A percentile compares a stretch with the other conserved stretches of the same genome.
Conservation (phyloP, 2,113 vertebrate genomes). For the Pampusana beccarii region DNA sequence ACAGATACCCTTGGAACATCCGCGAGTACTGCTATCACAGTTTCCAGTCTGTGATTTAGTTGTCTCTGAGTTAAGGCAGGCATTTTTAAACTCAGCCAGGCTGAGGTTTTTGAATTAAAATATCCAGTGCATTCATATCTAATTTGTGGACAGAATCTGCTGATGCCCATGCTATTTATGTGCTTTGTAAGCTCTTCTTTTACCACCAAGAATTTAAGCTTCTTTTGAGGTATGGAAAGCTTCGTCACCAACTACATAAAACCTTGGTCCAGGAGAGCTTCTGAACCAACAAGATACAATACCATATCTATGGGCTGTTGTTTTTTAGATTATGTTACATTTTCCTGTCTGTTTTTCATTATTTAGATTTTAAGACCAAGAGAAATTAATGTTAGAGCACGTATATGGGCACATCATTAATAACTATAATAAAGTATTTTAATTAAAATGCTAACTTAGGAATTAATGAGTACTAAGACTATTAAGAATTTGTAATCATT, state of each 20-base stretch:
- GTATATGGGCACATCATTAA: not conserved
- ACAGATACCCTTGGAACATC: constrained; percentile 65
- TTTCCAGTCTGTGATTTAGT: constrained; percentile 75
- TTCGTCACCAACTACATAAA: constrained; percentile 40
- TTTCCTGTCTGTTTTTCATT: not conserved
- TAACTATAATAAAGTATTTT: not conserved
- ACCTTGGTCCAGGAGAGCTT: not conserved
- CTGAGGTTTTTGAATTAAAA: constrained; percentile 71
- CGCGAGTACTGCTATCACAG: constrained; percentile 50
- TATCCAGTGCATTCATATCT: constrained; percentile 54
- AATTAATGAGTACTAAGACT: not conserved
- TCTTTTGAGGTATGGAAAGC: constrained; percentile 43
- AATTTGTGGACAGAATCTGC: constrained; percentile 77
- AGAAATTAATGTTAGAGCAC: not conserved
- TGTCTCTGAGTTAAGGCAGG: constrained; percentile 41
- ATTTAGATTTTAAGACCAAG: not conserved
- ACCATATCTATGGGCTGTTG: not conserved
- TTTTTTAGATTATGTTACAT: not conserved
- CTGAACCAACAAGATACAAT: not conserved
- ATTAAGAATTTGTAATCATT: not conserved
- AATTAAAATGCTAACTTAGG: not conserved
- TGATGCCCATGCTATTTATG: constrained; percentile 65
- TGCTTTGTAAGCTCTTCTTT: constrained; percentile 74
- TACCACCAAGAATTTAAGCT: constrained; percentile 38
- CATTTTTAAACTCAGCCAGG: constrained; percentile 50